Base-by-base conservation (phyloP, 1,140 invertebrate species). In the Euura lappo region DNA sequence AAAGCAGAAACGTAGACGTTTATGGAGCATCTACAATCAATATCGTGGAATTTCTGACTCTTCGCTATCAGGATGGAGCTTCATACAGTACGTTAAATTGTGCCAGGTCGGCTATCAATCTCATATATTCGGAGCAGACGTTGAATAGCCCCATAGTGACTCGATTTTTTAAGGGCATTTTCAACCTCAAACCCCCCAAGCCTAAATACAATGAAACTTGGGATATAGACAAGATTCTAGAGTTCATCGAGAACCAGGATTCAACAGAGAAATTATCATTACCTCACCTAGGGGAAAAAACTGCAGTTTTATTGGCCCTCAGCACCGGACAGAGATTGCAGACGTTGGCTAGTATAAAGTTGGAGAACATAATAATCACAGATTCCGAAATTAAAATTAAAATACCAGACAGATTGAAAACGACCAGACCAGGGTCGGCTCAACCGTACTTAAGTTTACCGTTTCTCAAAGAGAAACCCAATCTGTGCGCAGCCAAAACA, bases 171-270 rank as follows among this genome's bases (percentile, higher is more conserved):
- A 78, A 77, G 74, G 77, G 79, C 44, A 72, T 79, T 71, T 75
- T 65, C 42, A 76, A 73, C 28, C 7, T 74, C 44, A 71, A 79
- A 65, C 75, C 78, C 11, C 11, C 75, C 2, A 67, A n/a, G 11
- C 73, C 75, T 42, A 77, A 72, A 60, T 81, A 81, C 71, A 67
- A 78, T 71, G 45, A 71, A 6, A 80, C 78, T 10, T 80, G 79
- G 80, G 75, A 80, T 46, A 74, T 75, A 44, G 68, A 66, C 44
- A 67, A 76, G 2, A 77, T 81, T 6, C 67, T 81, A 28, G 60
- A 70, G 60, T 74, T 74, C 70, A 46, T 79, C 6, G 7, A 46
- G 7, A 68, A 65, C 47, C 60, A 44, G 45, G 6, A 43, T 10
- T 13, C 51, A 44, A 77, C 75, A 74, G 47, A 68, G n/a, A 45